A percentile compares a stretch with the other conserved stretches of the same genome.
Evolutionary conservation across 2,888 invertebrate genomes (phyloP).

Genomic region (Leptopterna dolabrata): DNA sequence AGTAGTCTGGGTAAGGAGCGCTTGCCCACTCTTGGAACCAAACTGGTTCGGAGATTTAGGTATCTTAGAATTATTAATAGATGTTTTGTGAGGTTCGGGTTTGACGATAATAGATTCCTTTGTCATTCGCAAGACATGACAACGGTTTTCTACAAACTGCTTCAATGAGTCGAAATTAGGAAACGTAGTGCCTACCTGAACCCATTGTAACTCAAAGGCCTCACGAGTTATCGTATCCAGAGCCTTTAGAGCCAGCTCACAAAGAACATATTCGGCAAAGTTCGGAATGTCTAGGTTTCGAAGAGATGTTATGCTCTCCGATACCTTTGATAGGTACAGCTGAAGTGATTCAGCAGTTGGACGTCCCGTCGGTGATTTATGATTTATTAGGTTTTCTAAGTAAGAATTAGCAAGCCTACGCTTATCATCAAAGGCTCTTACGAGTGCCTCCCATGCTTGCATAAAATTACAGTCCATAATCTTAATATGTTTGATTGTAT

Average conservation of each 20-base stretch:
- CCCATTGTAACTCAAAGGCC: neutral
- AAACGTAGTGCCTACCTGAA: neutral
- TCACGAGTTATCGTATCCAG: neutral
- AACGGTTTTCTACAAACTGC: neutral
- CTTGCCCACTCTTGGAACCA: neutral
- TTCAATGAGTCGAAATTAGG: neutral
- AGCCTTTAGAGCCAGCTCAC: neutral
- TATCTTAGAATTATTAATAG: neutral
- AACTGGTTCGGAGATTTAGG: neutral
- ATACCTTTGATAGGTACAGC: neutral
- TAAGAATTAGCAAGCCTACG: neutral
- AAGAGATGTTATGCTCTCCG: neutral
- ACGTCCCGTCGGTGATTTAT: neutral
- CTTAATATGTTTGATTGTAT: neutral
- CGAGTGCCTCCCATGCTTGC: neutral
- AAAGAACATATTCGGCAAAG: neutral
- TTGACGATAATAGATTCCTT: neutral
- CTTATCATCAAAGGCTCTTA: neutral
- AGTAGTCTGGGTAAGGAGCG: no score
- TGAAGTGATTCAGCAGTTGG: neutral
- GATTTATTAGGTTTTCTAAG: neutral
- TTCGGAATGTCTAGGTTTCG: neutral
- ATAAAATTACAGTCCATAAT: neutral
- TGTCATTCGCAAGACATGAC: neutral
- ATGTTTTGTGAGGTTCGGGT: no score